These are phyloP conservation scores for Ciconia maguari DNA, from an alignment of 2,113 vertebrate species.

Conservation along the genomic window DNA sequence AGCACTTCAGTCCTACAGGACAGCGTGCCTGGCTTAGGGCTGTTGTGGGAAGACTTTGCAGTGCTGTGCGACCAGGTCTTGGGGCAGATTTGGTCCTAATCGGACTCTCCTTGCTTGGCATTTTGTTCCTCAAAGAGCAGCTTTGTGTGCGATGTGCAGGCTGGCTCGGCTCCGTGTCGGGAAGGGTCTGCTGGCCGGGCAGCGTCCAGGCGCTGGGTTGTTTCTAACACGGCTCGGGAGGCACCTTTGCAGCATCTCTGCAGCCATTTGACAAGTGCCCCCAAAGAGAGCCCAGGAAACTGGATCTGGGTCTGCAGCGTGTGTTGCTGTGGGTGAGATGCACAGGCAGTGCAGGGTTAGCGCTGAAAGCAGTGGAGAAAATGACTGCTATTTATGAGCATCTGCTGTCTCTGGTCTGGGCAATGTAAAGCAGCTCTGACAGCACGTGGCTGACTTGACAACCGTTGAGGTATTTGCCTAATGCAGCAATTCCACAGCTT, in stretches of 20 bases:
- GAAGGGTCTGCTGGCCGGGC: background rate
- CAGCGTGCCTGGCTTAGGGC: background rate
- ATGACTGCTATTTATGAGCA: background rate
- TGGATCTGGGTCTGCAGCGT: background rate
- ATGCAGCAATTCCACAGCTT: constrained; percentile 13
- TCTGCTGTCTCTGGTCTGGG: background rate
- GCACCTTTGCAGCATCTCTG: background rate
- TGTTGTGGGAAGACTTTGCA: background rate
- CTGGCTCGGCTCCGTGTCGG: background rate
- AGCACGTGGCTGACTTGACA: constrained; percentile 2
- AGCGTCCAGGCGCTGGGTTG: accelerated
- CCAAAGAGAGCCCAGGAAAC: background rate
- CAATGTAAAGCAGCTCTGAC: background rate
- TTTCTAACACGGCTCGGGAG: accelerated
- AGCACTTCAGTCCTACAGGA: background rate
- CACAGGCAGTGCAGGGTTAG: background rate
- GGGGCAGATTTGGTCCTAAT: background rate
- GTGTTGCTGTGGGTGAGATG: background rate
- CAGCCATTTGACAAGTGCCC: background rate
- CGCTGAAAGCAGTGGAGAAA: background rate
- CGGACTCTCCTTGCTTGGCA: accelerated
- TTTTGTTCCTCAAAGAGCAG: background rate
- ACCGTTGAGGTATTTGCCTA: background rate
- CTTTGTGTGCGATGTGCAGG: accelerated
- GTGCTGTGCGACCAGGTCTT: background rate